phyloP scores from a whole-genome alignment of 1,140 invertebrate species.

The Acromyrmex charruanus region DNA sequence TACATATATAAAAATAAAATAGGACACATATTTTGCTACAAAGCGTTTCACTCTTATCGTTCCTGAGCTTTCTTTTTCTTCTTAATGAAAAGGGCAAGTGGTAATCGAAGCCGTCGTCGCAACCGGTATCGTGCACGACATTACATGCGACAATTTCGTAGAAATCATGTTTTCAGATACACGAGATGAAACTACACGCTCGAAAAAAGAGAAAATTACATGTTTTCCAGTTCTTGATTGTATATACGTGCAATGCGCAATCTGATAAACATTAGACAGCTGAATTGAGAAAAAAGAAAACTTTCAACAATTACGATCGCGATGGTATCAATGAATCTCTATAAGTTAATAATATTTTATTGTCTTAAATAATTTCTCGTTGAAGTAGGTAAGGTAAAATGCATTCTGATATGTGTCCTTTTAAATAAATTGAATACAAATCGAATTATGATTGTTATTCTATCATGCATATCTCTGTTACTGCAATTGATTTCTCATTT shows the following conservation, averaged over 20 bases:
- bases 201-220: background rate
- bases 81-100: slow-evolving; percentile 52
- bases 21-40: slow-evolving; percentile 20
- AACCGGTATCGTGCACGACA: background rate
- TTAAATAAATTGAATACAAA: slow-evolving; percentile 1
- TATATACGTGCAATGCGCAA: background rate
- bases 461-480: background rate
- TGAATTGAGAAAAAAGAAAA: background rate
- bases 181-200: background rate
- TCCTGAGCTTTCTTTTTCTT: slow-evolving; percentile 11
- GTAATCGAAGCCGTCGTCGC: slow-evolving; percentile 45
- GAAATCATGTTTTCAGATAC: slow-evolving; percentile 30
- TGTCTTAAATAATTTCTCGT: background rate
- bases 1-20: background rate
- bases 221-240: background rate
- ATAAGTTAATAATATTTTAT: background rate
- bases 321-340: background rate
- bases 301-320: background rate
- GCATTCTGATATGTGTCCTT: background rate
- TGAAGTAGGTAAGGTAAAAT: background rate
- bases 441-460: background rate
- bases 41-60: slow-evolving; percentile 33
- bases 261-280: background rate
- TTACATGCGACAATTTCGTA: slow-evolving; percentile 45
- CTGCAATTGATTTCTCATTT: background rate